A percentile compares a stretch with the other conserved stretches of the same genome.
Conservation (phyloP, 2,797 vertebrate species). For the Channa striata region DNA sequence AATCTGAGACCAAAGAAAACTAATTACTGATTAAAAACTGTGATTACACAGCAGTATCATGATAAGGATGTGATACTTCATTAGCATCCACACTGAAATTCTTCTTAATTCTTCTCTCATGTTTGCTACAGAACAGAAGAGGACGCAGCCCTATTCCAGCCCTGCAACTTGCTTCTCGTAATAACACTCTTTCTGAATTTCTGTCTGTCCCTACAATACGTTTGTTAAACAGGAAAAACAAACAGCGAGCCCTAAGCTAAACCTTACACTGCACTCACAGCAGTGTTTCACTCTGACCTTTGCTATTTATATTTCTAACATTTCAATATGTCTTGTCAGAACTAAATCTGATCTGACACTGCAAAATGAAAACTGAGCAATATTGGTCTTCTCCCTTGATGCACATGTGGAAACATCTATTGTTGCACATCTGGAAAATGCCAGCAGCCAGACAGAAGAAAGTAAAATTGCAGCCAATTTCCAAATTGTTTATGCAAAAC, state of each 20-base stretch:
- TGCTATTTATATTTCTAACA: slow-evolving; percentile 20
- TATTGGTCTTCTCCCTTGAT: slow-evolving; percentile 50
- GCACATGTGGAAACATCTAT: slow-evolving; percentile 85
- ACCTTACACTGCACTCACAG: background rate
- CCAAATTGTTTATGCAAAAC: slow-evolving; percentile 84
- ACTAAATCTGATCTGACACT: slow-evolving; percentile 23
- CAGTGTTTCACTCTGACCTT: slow-evolving; percentile 12
- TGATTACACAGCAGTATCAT: background rate
- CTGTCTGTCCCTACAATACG: too few relatives aligned
- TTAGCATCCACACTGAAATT: background rate
- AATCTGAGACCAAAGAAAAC: too few relatives aligned
- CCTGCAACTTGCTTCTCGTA: background rate
- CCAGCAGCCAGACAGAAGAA: slow-evolving; percentile 73
- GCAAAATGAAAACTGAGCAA: slow-evolving; percentile 44
- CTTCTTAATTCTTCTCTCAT: background rate
- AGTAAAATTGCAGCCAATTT: slow-evolving; percentile 81
- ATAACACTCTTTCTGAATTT: too few relatives aligned
- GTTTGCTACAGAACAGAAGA: background rate
- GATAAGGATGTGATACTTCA: background rate
- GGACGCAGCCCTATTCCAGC: too few relatives aligned
- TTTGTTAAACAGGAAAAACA: background rate
- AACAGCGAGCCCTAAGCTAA: background rate
- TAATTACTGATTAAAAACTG: too few relatives aligned
- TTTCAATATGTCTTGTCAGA: slow-evolving; percentile 22
- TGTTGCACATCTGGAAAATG: slow-evolving; percentile 83